A percentile compares a stretch with the other conserved stretches of the same genome.
phyloP scores from a whole-genome alignment of 1,140 invertebrate species.

The Halotydeus destructor region DNA sequence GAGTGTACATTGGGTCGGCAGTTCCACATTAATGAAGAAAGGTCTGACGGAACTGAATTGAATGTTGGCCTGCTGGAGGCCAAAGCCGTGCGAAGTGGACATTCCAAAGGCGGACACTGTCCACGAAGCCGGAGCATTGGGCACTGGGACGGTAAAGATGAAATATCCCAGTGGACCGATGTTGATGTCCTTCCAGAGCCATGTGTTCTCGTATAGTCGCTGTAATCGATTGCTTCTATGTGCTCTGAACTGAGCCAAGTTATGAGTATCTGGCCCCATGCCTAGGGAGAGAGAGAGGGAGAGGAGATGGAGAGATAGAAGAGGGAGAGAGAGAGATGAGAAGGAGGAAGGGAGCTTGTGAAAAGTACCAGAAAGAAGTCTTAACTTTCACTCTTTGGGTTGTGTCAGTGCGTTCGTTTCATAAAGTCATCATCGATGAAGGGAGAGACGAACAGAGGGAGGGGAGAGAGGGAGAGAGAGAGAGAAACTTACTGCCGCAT shows the following conservation, averaged over 20 bases:
- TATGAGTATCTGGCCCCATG: neutral
- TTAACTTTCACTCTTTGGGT: too few relatives aligned
- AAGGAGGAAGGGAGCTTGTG: neutral
- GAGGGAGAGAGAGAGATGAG: neutral
- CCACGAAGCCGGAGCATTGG: conserved; percentile 62
- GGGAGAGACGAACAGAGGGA: too few relatives aligned
- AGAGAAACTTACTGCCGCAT: too few relatives aligned
- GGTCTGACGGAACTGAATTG: conserved; percentile 62
- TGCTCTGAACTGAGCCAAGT: conserved; percentile 32
- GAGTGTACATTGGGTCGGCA: conserved; percentile 53
- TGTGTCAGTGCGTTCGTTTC: too few relatives aligned
- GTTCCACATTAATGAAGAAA: conserved; percentile 87
- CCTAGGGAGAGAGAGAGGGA: neutral
- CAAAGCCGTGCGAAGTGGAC: conserved; percentile 59
- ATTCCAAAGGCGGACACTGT: conserved; percentile 78
- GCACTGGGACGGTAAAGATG: conserved; percentile 69
- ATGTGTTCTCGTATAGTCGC: conserved; percentile 75
- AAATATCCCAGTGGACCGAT: conserved; percentile 60
- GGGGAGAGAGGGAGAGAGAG: too few relatives aligned
- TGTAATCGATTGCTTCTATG: conserved; percentile 63
- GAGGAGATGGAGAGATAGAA: neutral
- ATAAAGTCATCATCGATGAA: too few relatives aligned
- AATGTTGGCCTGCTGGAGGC: conserved; percentile 52
- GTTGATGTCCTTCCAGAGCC: conserved; percentile 82
- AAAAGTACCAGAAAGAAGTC: conserved; percentile 1